Evolutionary conservation across 1,140 invertebrate genomes (phyloP), one percentile per base, ranked within the genome.

Genomic region (Drosophila neocordata): DNA sequence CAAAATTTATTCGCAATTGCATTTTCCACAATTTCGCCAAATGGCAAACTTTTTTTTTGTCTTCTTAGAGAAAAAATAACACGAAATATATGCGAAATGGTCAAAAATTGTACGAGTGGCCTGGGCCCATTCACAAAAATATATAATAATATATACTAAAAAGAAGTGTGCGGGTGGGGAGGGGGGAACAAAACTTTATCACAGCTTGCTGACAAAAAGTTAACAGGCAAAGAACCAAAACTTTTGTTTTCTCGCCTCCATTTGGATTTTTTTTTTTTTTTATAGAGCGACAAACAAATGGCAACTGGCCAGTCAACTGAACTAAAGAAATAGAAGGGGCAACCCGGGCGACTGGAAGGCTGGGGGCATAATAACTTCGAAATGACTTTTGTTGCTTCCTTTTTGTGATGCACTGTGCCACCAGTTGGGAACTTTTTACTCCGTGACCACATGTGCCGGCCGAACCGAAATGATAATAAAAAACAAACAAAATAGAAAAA

Each of bases 381-480:
- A 87, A 87, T 87, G 83, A 87, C 83, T 87, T 87, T 83, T 88
- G 82, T 83, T 82, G 83, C 66, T 87, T 82, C 79, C 71, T 70
- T 70, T 70, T 69, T 61, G 79, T 64, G 74, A 75, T 75, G 72
- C 67, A 80, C 77, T 79, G 83, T 71, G 55, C 44, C 52, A 37
- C 58, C 66, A 69, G 65, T 62, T 75, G 64, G 55, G 34, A 81
- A 65, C 75, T 62, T 67, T 73, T 85, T 69, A 65, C 69, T 72
- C 68, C 78, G 69, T 79, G 83, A 79, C 82, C 82, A 87, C 79
- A 87, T 87, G 82, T 87, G 82, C 72, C 56, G 53, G 41, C 18
- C 64, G 15, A 48, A 48, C 41, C 5, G 41, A 20, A 48, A 48
- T 48, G 41, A 48, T 48, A 48, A 48, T 48, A 44, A 48, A 48